Base-by-base conservation (phyloP, 2,797 vertebrate genomes). In the Catamblyrhynchus diadema region DNA sequence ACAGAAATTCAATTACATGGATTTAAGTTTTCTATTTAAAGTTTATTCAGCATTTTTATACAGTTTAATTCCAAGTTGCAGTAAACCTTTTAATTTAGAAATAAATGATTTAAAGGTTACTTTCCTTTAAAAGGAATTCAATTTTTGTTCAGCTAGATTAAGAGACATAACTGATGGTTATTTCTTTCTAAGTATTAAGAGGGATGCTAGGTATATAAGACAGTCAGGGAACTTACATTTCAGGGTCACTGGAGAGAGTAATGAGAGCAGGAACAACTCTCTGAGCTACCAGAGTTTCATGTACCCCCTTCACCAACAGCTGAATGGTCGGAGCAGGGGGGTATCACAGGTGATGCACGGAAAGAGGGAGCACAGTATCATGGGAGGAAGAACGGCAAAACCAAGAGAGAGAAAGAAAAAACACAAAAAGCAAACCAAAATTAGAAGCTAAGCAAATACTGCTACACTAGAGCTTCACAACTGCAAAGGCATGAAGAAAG, bases 221-320 rank as follows among this genome's bases (percentile, higher is more conserved):
- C 97, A 98, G 97, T 96, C 97, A 96, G 78, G 97, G 97, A 98
- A 99, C 99, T 99, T 99, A 99, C 99, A 99, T 99, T 99, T 99
- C 99, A 97, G 99, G 99, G 98, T 99, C 99, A 98, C 99, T 99
- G 98, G 99, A 99, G 98, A 99, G 99, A 98, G 99, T 99, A 99
- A 99, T 99, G 98, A 99, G 99, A 98, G 99, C 99, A 98, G 99
- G 99, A 98, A 99, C 99, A 98, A 99, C 99, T 99, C 99, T 99
- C 98, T 99, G 99, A 99, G 99, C 99, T 98, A 99, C 99, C 98
- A 99, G 99, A 98, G 99, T 99, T 98, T 99, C 99, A 99, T 99
- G 99, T 98, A 99, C 99, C 99, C 99, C 99, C 98, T 99, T 99
- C 99, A 99, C 99, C 99, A 99, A 99, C 98, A 99, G 99, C 99